Percentiles rank a stretch among this genome's conserved stretches.
phyloP scores from a whole-genome alignment of 2,888 invertebrate species.

The Rhingia rostrata region DNA sequence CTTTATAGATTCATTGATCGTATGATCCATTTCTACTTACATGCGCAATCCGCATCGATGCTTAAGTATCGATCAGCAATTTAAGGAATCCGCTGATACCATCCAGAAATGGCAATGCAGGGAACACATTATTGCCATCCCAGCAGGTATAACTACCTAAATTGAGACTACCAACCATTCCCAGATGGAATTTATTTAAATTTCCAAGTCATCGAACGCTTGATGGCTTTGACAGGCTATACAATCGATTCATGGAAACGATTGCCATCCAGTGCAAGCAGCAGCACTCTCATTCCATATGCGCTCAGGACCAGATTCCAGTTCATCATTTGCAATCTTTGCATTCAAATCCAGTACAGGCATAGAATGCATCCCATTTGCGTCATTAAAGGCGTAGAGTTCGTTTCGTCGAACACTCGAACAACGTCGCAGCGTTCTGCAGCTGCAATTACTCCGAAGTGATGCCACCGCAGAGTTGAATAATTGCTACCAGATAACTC shows the following conservation, averaged over 20 bases:
- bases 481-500: slow-evolving; percentile 64
- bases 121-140: slow-evolving; percentile 46
- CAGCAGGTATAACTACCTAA: slow-evolving; percentile 38
- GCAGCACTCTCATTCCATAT: slow-evolving; percentile 41
- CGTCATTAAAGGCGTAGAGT: slow-evolving; percentile 62
- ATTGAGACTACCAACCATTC: slow-evolving; percentile 4
- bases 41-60: neutral
- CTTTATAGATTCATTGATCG: no score
- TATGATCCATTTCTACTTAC: neutral
- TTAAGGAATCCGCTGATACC: slow-evolving; percentile 26
- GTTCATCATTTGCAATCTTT: slow-evolving; percentile 71
- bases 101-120: slow-evolving; percentile 47
- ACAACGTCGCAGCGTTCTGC: slow-evolving; percentile 7
- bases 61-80: slow-evolving; percentile 37
- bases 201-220: slow-evolving; percentile 53
- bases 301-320: slow-evolving; percentile 71
- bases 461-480: slow-evolving; percentile 72
- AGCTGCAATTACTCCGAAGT: slow-evolving; percentile 70
- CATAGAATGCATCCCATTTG: slow-evolving; percentile 61
- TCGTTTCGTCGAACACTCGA: neutral
- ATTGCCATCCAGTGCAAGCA: neutral
- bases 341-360: slow-evolving; percentile 65
- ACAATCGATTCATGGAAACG: slow-evolving; percentile 53
- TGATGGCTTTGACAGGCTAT: slow-evolving; percentile 67
- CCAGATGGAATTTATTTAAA: slow-evolving; percentile 70